A percentile compares a stretch with the other conserved stretches of the same genome.
Conservation (phyloP, 2,888 invertebrate species). For the Anodontia alba region DNA sequence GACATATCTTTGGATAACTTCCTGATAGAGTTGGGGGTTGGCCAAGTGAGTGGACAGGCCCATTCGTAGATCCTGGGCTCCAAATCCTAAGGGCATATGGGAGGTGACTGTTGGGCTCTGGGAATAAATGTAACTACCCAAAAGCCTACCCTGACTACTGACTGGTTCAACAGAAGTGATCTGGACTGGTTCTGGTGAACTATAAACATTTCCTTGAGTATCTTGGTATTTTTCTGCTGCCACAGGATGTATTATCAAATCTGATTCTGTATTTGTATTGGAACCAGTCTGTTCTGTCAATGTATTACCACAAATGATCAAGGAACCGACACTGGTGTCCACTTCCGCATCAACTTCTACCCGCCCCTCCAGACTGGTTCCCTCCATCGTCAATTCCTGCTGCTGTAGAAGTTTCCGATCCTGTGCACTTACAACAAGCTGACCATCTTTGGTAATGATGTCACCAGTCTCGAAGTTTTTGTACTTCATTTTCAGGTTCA, state of each 20-base stretch:
- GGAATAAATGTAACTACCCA: not conserved
- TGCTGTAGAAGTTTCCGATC: constrained; percentile 44
- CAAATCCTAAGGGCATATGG: not conserved
- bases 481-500: constrained; percentile 58
- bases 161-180: not conserved
- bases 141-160: not conserved
- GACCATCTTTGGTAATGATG: constrained; percentile 58
- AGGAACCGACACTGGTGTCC: not conserved
- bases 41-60: not conserved
- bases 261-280: not conserved
- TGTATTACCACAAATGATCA: not conserved
- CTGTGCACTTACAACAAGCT: constrained; percentile 47
- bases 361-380: not conserved
- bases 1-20: not conserved
- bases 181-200: not conserved
- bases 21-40: not conserved
- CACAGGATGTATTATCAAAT: not conserved
- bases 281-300: too few species aligned
- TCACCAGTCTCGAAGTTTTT: constrained; percentile 55
- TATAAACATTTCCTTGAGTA: not conserved
- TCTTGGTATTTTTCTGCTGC: not conserved
- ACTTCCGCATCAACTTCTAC: not conserved
- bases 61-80: not conserved
- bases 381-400: not conserved
- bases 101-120: not conserved